Percentiles rank a stretch among this genome's conserved stretches.
phyloP scores from a whole-genome alignment of 1,140 invertebrate genomes.

The Cylas formicarius region DNA sequence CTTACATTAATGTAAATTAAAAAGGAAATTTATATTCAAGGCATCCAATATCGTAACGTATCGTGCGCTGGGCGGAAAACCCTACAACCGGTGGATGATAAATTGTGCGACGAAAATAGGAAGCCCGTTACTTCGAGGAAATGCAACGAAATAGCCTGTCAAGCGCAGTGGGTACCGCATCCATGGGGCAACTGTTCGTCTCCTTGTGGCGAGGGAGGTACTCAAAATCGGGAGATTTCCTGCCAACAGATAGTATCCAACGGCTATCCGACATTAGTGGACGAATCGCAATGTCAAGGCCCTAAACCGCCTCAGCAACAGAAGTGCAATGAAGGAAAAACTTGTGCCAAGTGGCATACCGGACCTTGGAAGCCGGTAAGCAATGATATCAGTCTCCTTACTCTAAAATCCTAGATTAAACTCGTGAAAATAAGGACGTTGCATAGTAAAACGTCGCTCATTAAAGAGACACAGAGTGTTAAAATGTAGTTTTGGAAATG shows the following conservation, averaged over 20 bases:
- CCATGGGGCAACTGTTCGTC: slow-evolving; percentile 79
- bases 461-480: no score
- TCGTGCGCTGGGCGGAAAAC: slow-evolving; percentile 62
- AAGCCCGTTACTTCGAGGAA: slow-evolving; percentile 60
- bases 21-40: no score
- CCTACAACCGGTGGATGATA: slow-evolving; percentile 59
- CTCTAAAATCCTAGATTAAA: not conserved
- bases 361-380: slow-evolving; percentile 81
- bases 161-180: slow-evolving; percentile 72
- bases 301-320: slow-evolving; percentile 62
- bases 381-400: slow-evolving; percentile 20
- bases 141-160: slow-evolving; percentile 72
- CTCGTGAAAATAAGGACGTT: not conserved
- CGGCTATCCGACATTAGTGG: slow-evolving; percentile 57
- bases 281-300: slow-evolving; percentile 68
- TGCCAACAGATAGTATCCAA: slow-evolving; percentile 68
- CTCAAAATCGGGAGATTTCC: slow-evolving; percentile 61
- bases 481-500: no score
- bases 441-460: no score
- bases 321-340: slow-evolving; percentile 65
- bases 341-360: slow-evolving; percentile 76
- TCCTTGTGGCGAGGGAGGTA: slow-evolving; percentile 69
- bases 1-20: no score
- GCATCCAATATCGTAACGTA: slow-evolving; percentile 64
- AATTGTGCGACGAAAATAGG: slow-evolving; percentile 67